Evolutionary conservation across 2,888 invertebrate genomes (phyloP).

Genomic region (Eutolmus rufibarbis): DNA sequence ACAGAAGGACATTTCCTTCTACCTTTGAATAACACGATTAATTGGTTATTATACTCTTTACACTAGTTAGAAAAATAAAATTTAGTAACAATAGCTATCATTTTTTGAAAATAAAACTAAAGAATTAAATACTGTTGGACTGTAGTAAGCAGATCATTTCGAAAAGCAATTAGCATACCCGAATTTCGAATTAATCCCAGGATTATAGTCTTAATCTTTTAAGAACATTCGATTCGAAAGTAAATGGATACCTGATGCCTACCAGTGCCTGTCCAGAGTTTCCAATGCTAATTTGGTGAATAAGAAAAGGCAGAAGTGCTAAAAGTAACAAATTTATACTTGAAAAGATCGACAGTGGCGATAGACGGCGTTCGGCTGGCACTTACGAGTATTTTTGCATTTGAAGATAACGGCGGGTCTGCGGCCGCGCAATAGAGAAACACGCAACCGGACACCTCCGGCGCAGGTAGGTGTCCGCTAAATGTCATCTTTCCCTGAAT

Average conservation of each 20-base stretch:
- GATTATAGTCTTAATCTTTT: too few species aligned
- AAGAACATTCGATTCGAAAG: background rate
- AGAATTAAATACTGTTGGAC: too few species aligned
- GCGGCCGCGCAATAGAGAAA: background rate
- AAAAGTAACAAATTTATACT: background rate
- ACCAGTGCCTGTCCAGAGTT: background rate
- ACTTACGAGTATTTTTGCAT: background rate
- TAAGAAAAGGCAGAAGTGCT: background rate
- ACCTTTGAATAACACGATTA: too few species aligned
- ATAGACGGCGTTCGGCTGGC: background rate
- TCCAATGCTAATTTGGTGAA: background rate
- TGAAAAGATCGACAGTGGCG: background rate
- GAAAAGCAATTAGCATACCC: background rate
- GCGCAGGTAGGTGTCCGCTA: constrained; percentile 34
- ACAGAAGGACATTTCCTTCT: too few species aligned
- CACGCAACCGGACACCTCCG: constrained; percentile 28
- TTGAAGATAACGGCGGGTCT: background rate
- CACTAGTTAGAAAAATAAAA: too few species aligned
- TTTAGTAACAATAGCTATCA: too few species aligned
- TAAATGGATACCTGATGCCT: too few species aligned
- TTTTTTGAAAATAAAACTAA: too few species aligned
- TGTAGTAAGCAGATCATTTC: background rate
- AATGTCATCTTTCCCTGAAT: constrained; percentile 38
- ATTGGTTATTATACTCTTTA: too few species aligned
- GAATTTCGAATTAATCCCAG: too few species aligned